These are phyloP conservation scores for Holotrichia oblita DNA, from an alignment of 1,140 invertebrate genomes.

Conservation along the genomic window DNA sequence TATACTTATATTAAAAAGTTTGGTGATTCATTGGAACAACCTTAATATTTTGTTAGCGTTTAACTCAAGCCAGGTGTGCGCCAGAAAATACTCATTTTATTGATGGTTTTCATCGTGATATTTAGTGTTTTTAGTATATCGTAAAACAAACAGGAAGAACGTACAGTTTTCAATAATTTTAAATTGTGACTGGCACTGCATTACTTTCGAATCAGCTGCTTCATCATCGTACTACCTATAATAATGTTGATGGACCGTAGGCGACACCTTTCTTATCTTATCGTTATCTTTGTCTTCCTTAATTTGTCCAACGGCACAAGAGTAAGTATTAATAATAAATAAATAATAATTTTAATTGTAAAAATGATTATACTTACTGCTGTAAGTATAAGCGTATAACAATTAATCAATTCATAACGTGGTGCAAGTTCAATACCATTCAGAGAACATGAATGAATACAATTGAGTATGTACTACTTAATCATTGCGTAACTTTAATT, in stretches of 20 bases:
- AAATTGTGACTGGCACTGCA: no score
- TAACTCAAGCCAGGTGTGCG: neutral
- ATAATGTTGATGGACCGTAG: neutral
- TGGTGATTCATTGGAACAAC: neutral
- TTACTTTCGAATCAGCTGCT: no score
- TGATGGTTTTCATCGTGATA: neutral
- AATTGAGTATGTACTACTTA: neutral
- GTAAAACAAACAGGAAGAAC: no score
- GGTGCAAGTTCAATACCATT: neutral
- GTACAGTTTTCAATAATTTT: no score
- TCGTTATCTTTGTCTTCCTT: neutral
- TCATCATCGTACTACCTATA: neutral
- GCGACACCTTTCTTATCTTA: neutral
- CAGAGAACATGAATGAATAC: neutral
- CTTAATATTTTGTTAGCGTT: neutral
- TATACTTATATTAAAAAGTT: neutral
- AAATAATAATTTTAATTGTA: neutral
- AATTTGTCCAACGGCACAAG: neutral
- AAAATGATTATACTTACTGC: no score
- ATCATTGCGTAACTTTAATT: neutral
- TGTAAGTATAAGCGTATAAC: neutral
- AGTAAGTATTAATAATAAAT: neutral
- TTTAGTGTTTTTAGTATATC: no score
- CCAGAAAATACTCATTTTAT: neutral
- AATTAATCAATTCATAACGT: neutral